Percentiles rank a stretch among this genome's conserved stretches.
Evolutionary conservation across 2,888 invertebrate genomes (phyloP).

Genomic region (Agrotis puta): DNA sequence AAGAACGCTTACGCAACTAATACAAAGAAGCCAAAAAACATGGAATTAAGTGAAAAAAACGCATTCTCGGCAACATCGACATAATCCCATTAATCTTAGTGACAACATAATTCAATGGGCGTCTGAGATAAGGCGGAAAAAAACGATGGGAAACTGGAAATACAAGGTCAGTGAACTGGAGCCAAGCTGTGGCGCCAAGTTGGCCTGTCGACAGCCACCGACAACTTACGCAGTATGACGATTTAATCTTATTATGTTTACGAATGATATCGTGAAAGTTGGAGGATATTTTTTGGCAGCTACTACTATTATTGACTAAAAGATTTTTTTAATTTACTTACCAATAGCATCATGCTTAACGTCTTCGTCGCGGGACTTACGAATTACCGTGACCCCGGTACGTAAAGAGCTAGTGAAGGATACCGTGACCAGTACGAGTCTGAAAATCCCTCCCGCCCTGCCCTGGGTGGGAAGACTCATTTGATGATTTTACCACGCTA

Average conservation of each 20-base stretch:
- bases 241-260: constrained; percentile 17
- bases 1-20: background rate
- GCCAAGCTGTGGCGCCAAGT: constrained; percentile 50
- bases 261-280: background rate
- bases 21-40: constrained; percentile 29
- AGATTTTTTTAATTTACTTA: too few species aligned
- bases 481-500: too few species aligned
- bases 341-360: too few species aligned
- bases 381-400: too few species aligned
- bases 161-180: constrained; percentile 64
- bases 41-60: constrained; percentile 61
- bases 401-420: too few species aligned
- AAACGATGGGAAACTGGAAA: constrained; percentile 52
- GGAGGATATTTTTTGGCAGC: background rate
- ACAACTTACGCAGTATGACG: constrained; percentile 35
- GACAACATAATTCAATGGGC: constrained; percentile 81
- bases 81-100: constrained; percentile 82
- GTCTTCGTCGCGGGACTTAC: too few species aligned
- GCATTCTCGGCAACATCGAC: constrained; percentile 66
- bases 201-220: constrained; percentile 33
- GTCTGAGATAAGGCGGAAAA: constrained; percentile 63
- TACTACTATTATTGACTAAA: background rate
- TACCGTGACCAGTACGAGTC: too few species aligned
- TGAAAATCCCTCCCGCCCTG: too few species aligned
- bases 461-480: too few species aligned